Base-by-base conservation (phyloP, 2,888 invertebrate species). In the Parelbella ahira region DNA sequence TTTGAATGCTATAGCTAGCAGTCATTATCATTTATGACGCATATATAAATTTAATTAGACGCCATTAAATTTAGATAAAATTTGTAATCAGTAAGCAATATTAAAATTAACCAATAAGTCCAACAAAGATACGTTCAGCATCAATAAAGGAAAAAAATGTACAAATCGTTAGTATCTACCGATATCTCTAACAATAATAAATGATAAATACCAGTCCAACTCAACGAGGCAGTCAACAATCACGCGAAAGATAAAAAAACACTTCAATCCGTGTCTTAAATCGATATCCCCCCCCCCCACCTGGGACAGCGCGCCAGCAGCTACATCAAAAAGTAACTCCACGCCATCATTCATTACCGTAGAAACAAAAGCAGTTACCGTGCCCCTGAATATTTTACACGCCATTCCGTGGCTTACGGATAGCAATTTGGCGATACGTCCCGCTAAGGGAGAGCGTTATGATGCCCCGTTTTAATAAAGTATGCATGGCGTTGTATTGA, bases 301-400 rank as follows among this genome's bases (percentile, higher is more conserved):
- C 23, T 15, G 38, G 21, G 38, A 38, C 4, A 15, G 15, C 2
- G 15, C 4, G 4, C 15, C 15, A 15, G 2, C 2, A 7, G 3
- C 34, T 10, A 19, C 39, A 32, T 29, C 30, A 30, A 32, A 24
- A 32, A 39, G 13, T 20, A 19, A 39, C 18, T 27, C 12, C 28
- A n/a, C 8, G 9, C 67, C 69, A 71, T 74, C 67, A 69, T 77
- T 81, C 78, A 83, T 83, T 82, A 79, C 64, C 52, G 51, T 38
- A 44, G 42, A 47, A 79, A 84, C 84, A 82, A 83, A 84, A 79
- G 72, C 78, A 66, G 82, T 84, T 84, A 84, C 71, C 58, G 64
- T 56, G 52, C 51, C 42, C 12, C 60, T 84, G 82, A 84, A 84
- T 84, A 82, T 80, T 86, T 84, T 69, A 84, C 65, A 62, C 63